phyloP scores from a whole-genome alignment of 2,113 vertebrate species.

The Campylomormyrus tamandua region DNA sequence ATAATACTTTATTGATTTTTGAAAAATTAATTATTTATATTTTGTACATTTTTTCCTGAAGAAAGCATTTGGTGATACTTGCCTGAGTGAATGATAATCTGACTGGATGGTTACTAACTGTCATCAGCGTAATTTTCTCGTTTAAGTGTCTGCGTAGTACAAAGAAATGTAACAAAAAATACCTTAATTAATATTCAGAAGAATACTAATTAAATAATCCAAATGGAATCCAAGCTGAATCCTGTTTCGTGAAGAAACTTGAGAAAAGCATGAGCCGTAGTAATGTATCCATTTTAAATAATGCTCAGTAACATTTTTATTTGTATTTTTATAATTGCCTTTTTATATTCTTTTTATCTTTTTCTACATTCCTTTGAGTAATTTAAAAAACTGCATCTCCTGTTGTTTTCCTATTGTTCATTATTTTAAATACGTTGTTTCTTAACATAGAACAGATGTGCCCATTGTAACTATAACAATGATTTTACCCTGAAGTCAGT shows the following conservation, averaged over 20 bases:
- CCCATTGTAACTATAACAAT: not conserved
- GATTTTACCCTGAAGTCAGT: not conserved
- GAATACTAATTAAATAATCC: not conserved
- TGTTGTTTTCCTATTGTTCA: not conserved
- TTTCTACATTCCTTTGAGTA: not conserved
- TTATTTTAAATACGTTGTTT: not conserved
- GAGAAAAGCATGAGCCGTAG: not conserved
- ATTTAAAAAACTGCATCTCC: not conserved
- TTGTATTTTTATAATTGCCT: not conserved
- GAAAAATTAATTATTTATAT: not conserved
- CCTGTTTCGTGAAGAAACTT: not conserved
- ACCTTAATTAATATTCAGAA: not conserved
- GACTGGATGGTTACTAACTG: not conserved
- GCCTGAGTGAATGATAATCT: not conserved
- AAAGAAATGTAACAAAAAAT: not conserved
- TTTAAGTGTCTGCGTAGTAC: not conserved
- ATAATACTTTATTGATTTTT: slow-evolving; percentile 1
- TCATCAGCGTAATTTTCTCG: not conserved
- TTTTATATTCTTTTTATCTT: not conserved
- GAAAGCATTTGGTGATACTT: not conserved
- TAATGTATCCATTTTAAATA: not conserved
- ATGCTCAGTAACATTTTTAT: not conserved
- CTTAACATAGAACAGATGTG: not conserved
- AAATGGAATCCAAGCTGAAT: not conserved
- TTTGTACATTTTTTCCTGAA: not conserved